These are phyloP conservation scores for Tragelaphus scriptus DNA, from an alignment of 2,113 vertebrate species.

Conservation along the genomic window DNA sequence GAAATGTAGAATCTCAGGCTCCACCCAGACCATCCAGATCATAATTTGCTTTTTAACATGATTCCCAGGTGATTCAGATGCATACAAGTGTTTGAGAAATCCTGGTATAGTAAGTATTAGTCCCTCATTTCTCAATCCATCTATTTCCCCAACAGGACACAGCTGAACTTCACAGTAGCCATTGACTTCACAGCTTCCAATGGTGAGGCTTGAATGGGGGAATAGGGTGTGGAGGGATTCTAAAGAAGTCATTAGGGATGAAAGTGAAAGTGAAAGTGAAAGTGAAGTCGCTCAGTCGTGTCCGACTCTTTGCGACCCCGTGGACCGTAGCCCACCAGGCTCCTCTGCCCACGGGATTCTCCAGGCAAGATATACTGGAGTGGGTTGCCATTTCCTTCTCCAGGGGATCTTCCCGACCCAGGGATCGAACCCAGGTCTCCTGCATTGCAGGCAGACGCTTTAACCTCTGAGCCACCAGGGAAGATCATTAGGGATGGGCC, in stretches of 20 bases:
- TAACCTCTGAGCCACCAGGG: no score
- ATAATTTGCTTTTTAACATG: not conserved
- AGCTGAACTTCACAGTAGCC: conserved; percentile 98
- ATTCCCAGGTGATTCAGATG: not conserved
- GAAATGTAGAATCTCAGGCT: not conserved
- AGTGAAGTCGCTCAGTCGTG: no score
- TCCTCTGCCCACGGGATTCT: no score
- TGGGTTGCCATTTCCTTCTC: no score
- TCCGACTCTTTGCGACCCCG: no score
- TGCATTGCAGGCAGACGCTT: no score
- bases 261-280: no score
- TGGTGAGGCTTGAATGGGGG: conserved; percentile 81
- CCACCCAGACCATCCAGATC: not conserved
- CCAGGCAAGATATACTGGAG: no score
- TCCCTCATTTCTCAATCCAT: conserved; percentile 23
- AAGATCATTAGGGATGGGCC: not conserved
- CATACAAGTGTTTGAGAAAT: not conserved
- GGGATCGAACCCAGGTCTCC: no score
- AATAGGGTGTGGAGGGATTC: not conserved
- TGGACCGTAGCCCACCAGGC: no score
- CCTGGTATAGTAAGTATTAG: not conserved
- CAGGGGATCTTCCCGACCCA: no score
- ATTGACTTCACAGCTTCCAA: conserved; percentile 99
- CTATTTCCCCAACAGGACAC: conserved; percentile 84
- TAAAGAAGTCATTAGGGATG: not conserved